Percentiles rank a stretch among this genome's conserved stretches.
These are phyloP conservation scores for Myotis myotis DNA, from an alignment of 2,797 vertebrate species.

Conservation along the genomic window DNA sequence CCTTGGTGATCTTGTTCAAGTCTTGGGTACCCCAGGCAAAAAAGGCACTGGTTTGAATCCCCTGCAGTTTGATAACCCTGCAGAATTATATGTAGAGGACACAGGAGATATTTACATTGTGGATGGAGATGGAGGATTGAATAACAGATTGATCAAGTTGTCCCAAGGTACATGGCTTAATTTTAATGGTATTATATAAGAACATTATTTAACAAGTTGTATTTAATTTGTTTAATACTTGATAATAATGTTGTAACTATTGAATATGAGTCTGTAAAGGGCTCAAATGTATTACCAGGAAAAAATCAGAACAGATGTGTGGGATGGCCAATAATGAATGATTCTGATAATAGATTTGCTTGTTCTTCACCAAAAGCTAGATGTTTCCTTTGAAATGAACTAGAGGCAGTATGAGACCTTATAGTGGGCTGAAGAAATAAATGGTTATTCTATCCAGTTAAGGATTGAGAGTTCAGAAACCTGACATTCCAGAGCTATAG, in stretches of 20 bases:
- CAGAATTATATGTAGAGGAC: conserved; percentile 92
- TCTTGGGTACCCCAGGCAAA: conserved; percentile 91
- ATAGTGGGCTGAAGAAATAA: background rate
- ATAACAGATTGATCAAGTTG: conserved; percentile 96
- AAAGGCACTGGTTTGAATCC: conserved; percentile 90
- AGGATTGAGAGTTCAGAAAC: background rate
- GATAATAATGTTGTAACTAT: background rate
- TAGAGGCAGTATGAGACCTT: background rate
- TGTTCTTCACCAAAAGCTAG: background rate
- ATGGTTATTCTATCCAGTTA: background rate
- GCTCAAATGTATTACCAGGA: background rate
- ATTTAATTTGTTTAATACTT: background rate
- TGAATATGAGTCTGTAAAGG: background rate
- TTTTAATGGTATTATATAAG: background rate
- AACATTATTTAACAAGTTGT: background rate
- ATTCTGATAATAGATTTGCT: background rate
- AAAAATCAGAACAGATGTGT: background rate
- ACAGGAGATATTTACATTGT: conserved; percentile 94
- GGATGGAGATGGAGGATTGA: conserved; percentile 96
- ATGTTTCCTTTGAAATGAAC: background rate
- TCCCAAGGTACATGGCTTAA: conserved; percentile 84
- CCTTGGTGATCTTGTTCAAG: conserved; percentile 90
- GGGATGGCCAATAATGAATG: background rate
- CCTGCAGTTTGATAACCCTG: conserved; percentile 95
- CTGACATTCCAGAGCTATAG: background rate